A percentile compares a stretch with the other conserved stretches of the same genome.
Evolutionary conservation across 2,888 invertebrate species (phyloP).

Genomic region (Acronicta leporina): DNA sequence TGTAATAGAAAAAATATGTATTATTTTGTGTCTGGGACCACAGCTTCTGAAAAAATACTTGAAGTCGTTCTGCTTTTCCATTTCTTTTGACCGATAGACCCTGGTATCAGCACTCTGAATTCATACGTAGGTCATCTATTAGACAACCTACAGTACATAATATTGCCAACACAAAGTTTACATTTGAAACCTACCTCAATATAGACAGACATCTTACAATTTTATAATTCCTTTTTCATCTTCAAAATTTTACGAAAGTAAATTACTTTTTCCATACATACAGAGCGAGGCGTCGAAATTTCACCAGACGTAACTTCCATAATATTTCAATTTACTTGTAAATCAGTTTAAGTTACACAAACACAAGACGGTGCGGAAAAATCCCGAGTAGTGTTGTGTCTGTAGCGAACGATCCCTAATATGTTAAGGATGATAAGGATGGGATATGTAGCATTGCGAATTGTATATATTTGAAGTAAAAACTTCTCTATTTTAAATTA

Average conservation of each 20-base stretch:
- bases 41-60: too few species aligned
- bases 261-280: constrained; percentile 34
- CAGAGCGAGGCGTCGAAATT: constrained; percentile 31
- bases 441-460: constrained; percentile 19
- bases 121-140: too few species aligned
- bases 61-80: too few species aligned
- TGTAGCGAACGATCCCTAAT: constrained; percentile 72
- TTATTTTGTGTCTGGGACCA: too few species aligned
- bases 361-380: constrained; percentile 63
- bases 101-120: too few species aligned
- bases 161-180: too few species aligned
- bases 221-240: constrained; percentile 7
- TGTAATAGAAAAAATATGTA: too few species aligned
- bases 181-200: neutral
- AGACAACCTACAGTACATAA: too few species aligned
- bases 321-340: constrained; percentile 69
- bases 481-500: too few species aligned
- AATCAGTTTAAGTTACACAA: constrained; percentile 61
- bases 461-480: too few species aligned
- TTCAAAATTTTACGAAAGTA: constrained; percentile 20
- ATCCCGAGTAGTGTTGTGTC: constrained; percentile 67
- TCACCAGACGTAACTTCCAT: constrained; percentile 40
- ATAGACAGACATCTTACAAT: neutral
- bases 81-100: too few species aligned
- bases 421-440: constrained; percentile 64